Base-by-base conservation (phyloP, 2,888 invertebrate genomes). In the Mythimna albipuncta region DNA sequence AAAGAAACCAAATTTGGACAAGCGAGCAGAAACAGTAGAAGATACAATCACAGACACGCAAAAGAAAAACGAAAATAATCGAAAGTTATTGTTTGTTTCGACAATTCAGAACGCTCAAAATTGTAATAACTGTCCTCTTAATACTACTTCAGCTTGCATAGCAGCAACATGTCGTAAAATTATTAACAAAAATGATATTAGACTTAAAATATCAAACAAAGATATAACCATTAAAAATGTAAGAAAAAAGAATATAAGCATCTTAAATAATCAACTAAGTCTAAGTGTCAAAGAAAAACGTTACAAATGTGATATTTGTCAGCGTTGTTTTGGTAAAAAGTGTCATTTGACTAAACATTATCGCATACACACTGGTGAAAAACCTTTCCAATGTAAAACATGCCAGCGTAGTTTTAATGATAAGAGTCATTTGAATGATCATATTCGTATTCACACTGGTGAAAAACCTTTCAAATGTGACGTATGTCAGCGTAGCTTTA, bases 401-500 rank as follows among this genome's bases (percentile, higher is more conserved):
- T 55, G 4, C 47, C 19, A 55, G 54, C 54, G 54, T 26, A 55
- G 21, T 13, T 55, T 55, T 26, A 55, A 55, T 55, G 54, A 55
- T 5, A 67, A 35, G 0, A 55, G 54, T 26, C 54, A 55, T 55
- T 55, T 55, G 3, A 55, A 11, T 26, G 6, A 55, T 26, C 54
- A 55, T 55, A 55, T 13, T 55, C 54, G 54, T 26, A 55, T 26
- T 26, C 54, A 55, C 13, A 55, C 54, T 57, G 54, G 57, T 19
- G 55, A 26, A 26, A 55, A n/a, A 64, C 50, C 10, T 41, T 61
- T 61, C 9, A 38, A 61, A 35, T 61, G 38, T 55, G 54, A 55
- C 26, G 13, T 55, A 55, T 55, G 54, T 55, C 54, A 55, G 26
- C 54, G 54, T 55, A 55, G 21, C 13, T 55, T 26, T 55, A 55